A percentile compares a stretch with the other conserved stretches of the same genome.
Evolutionary conservation across 2,888 invertebrate genomes (phyloP).

Genomic region (Drosophila subquinaria): DNA sequence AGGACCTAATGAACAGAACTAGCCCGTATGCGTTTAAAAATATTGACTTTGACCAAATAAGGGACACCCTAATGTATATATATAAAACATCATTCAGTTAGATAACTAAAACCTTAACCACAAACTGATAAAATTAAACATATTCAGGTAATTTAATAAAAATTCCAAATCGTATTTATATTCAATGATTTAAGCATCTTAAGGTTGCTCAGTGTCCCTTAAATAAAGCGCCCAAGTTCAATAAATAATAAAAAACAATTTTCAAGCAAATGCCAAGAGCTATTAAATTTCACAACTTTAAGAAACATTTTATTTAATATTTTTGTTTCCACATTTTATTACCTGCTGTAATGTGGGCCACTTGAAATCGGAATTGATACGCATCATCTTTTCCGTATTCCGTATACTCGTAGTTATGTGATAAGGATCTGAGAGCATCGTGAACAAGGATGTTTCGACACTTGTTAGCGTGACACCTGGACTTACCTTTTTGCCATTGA

Average conservation of each 20-base stretch:
- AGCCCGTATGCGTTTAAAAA: too few relatives aligned
- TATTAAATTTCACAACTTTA: not conserved
- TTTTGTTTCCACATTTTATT: conserved; percentile 9
- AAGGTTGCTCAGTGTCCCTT: not conserved
- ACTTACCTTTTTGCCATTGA: conserved; percentile 24
- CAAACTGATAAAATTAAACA: not conserved
- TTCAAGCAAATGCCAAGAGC: not conserved
- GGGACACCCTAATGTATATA: too few relatives aligned
- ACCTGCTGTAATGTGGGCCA: not conserved
- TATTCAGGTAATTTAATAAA: not conserved
- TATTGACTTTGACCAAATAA: too few relatives aligned
- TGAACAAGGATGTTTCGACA: conserved; percentile 25
- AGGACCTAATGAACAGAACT: too few relatives aligned
- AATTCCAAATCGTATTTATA: not conserved
- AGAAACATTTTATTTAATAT: not conserved
- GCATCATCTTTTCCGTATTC: conserved; percentile 4
- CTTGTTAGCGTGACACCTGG: conserved; percentile 51
- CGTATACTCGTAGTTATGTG: conserved; percentile 1
- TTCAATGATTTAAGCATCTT: not conserved
- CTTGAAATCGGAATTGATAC: conserved; percentile 41
- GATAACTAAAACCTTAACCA: too few relatives aligned
- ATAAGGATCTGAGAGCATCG: not conserved
- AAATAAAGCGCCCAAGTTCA: not conserved
- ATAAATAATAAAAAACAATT: not conserved
- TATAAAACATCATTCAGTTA: too few relatives aligned